A percentile compares a stretch with the other conserved stretches of the same genome.
Evolutionary conservation across 2,113 vertebrate species (phyloP).

Genomic region (Pachypanchax playfairii): DNA sequence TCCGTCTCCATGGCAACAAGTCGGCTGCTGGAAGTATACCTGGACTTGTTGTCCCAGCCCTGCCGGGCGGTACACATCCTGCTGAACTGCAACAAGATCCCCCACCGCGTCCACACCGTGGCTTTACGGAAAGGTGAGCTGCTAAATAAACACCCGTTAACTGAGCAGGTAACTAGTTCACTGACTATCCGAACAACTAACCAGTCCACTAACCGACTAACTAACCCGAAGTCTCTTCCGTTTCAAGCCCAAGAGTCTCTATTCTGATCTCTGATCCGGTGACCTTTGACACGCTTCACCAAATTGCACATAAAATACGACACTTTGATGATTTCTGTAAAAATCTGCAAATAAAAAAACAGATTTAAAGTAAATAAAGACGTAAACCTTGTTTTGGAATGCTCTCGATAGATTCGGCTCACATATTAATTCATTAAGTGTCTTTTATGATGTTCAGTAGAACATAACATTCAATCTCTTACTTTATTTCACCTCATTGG

Average conservation of each 20-base stretch:
- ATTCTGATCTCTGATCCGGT: neutral
- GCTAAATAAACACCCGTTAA: neutral
- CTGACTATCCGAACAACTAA: too few relatives aligned
- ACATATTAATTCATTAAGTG: neutral
- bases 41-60: constrained; percentile 81
- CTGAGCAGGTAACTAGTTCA: neutral
- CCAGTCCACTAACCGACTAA: neutral
- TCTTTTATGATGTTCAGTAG: too few relatives aligned
- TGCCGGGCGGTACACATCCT: constrained; percentile 76
- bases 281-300: neutral
- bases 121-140: constrained; percentile 74
- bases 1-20: constrained; percentile 15
- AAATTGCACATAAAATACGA: neutral
- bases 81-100: constrained; percentile 62
- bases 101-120: constrained; percentile 68
- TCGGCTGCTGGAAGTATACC: constrained; percentile 53
- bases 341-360: neutral
- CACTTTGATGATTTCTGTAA: accelerated
- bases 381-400: accelerated
- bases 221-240: too few relatives aligned
- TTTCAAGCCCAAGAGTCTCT: neutral
- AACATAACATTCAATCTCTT: too few relatives aligned
- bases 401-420: neutral
- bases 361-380: neutral
- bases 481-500: too few relatives aligned